Evolutionary conservation across 2,797 vertebrate species (phyloP), one percentile per base, ranked within the genome.

Genomic region (Pipistrellus nathusii): DNA sequence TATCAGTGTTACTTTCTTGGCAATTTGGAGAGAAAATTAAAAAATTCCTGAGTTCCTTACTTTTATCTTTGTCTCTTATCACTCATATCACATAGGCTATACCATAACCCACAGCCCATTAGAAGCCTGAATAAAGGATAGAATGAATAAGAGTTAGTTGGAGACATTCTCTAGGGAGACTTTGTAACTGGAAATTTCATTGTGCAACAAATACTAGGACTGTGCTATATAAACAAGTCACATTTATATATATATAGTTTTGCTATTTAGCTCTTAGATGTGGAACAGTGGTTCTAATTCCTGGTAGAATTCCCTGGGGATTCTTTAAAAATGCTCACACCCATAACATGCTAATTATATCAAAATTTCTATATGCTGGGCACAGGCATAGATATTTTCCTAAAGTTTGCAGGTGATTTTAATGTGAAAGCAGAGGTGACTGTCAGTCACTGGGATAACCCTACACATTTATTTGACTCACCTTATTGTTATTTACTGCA

Each of bases 331-430:
- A 23, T 55, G 35, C 23, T n/a, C 46, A 59, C 30, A 80, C 5
- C 55, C 20, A 76, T n/a, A 17, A 32, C 14, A 82, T n/a, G 92
- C 5, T 88, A 82, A 72, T 93, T 68, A 83, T 27, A 90, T 82
- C 15, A 86, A 82, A 94, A 76, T 55, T 1, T 84, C 30, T 51
- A 2, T 11, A 25, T 68, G 15, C 5, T 3, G 1, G 25, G 8
- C 23, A 77, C 8, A 46, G 10, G 1, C 9, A 30, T 48, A 77
- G 27, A 5, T 30, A 41, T 2, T 5, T 87, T 78, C 48, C 11
- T 10, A 81, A 73, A 35, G 8, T 75, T 85, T 64, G 30, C 64
- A 83, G 72, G 46, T 75, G 20, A 85, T 69, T 84, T 71, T 84
- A 88, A 76, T 59, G 32, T 59, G 32, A 93, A 88, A 83, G 18